Percentiles rank a stretch among this genome's conserved stretches.
Evolutionary conservation across 2,888 invertebrate genomes (phyloP).

Genomic region (Cremastobaeus sp.): DNA sequence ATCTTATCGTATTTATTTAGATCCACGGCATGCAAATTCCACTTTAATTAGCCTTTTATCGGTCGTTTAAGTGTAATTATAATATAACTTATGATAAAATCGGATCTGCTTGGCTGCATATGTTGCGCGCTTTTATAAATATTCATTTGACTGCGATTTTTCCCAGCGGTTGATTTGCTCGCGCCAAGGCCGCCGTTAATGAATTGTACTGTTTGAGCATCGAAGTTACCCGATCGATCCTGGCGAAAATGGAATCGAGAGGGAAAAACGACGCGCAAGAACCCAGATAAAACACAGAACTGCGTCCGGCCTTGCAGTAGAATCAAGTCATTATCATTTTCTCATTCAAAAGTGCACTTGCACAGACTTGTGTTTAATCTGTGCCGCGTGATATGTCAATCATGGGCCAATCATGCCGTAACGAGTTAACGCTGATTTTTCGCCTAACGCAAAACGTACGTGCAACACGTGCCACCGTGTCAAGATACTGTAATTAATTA

Average conservation of each 20-base stretch:
- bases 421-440: conserved; percentile 39
- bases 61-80: conserved; percentile 46
- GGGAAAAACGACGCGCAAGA: background rate
- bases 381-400: conserved; percentile 48
- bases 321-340: conserved; percentile 47
- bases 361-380: conserved; percentile 23
- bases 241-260: conserved; percentile 7
- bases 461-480: conserved; percentile 31
- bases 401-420: conserved; percentile 41
- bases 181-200: conserved; percentile 46
- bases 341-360: conserved; percentile 30
- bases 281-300: conserved; percentile 11
- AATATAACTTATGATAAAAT: conserved; percentile 58
- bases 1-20: too few species aligned
- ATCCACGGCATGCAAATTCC: conserved; percentile 40
- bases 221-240: conserved; percentile 30
- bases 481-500: conserved; percentile 18
- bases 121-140: conserved; percentile 50
- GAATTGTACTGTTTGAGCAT: conserved; percentile 46
- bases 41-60: conserved; percentile 55
- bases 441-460: conserved; percentile 11
- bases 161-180: conserved; percentile 44
- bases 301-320: conserved; percentile 28
- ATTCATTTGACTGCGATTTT: conserved; percentile 54
- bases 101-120: conserved; percentile 42